These are phyloP conservation scores for Thamnophis elegans DNA, from an alignment of 2,797 vertebrate genomes.

Conservation along the genomic window DNA sequence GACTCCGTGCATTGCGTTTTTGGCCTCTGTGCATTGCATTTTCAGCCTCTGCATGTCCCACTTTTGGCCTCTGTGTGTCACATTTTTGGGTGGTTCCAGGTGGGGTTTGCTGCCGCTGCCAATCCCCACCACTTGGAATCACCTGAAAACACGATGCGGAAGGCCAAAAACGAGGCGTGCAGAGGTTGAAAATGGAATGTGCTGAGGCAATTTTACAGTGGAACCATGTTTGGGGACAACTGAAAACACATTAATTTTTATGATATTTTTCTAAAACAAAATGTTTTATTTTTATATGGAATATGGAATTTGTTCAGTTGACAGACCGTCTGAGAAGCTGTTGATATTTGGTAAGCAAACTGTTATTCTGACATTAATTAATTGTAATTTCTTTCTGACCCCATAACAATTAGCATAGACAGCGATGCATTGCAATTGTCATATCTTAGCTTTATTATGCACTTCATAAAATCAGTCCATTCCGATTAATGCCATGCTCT, in stretches of 20 bases:
- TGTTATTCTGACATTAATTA: background rate
- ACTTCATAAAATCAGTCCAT: background rate
- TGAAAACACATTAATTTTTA: slow-evolving; percentile 5
- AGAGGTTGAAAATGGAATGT: too few species aligned
- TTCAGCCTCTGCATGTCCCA: too few species aligned
- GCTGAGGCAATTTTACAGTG: background rate
- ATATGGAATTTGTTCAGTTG: background rate
- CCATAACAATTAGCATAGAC: background rate
- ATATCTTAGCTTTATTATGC: background rate
- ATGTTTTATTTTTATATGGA: background rate
- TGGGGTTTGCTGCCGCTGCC: too few species aligned
- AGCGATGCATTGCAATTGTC: background rate
- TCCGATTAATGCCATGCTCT: background rate
- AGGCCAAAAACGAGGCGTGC: too few species aligned
- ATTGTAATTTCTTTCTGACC: slow-evolving; percentile 7
- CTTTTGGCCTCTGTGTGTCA: too few species aligned
- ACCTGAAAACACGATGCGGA: too few species aligned
- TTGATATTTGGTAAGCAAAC: background rate
- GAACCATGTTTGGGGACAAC: background rate
- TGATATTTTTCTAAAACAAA: background rate
- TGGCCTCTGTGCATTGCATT: too few species aligned
- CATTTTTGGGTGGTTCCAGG: too few species aligned
- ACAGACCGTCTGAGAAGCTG: accelerated
- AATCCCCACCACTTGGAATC: too few species aligned
- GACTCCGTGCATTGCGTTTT: too few species aligned